Evolutionary conservation across 1,140 invertebrate species (phyloP).

Genomic region (Diachasma alloeum): DNA sequence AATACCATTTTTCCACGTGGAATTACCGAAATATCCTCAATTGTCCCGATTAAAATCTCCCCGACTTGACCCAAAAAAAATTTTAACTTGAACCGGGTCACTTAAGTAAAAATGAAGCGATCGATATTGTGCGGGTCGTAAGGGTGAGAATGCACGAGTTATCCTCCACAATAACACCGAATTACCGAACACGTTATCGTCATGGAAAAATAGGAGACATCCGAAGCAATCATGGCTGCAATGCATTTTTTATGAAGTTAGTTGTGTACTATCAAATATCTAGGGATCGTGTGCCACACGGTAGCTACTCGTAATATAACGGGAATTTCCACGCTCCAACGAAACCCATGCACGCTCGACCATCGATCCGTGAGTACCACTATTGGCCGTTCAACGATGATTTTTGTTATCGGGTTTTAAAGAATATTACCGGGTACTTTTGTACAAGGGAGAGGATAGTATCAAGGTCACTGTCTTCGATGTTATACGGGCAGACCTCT

Average conservation of each 20-base stretch:
- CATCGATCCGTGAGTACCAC: not conserved
- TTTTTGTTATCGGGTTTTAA: not conserved
- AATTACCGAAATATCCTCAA: no score
- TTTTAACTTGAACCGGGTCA: constrained; percentile 15
- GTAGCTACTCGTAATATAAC: not conserved
- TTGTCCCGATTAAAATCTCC: not conserved
- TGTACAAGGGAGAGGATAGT: not conserved
- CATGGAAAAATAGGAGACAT: not conserved
- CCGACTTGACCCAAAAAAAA: constrained; percentile 14
- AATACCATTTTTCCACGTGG: no score
- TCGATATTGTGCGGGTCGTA: constrained; percentile 16
- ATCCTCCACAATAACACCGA: no score
- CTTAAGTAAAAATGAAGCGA: constrained; percentile 22
- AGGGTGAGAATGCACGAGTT: not conserved
- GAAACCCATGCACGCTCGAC: not conserved
- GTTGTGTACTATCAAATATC: not conserved
- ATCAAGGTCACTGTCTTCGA: not conserved
- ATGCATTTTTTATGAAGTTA: not conserved
- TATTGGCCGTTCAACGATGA: not conserved
- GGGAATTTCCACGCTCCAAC: not conserved
- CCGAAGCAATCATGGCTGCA: not conserved
- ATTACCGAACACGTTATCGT: not conserved
- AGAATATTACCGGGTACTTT: not conserved
- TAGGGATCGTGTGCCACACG: not conserved
- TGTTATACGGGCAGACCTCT: not conserved